phyloP scores from a whole-genome alignment of 2,797 vertebrate genomes.

The Gobio occitaniae region DNA sequence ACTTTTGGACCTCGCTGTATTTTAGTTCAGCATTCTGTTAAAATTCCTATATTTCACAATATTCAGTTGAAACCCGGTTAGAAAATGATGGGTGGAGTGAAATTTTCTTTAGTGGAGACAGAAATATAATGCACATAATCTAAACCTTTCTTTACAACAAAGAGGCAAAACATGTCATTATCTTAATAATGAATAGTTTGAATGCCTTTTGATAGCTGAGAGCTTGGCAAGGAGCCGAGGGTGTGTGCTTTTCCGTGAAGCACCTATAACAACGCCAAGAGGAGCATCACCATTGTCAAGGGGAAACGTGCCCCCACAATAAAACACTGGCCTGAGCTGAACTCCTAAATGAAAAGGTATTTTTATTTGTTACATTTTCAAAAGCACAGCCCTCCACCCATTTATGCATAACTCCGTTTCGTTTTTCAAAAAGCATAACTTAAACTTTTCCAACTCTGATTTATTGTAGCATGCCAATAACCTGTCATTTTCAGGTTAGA shows the following conservation, averaged over 20 bases:
- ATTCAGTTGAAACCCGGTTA: background rate
- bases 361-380: background rate
- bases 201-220: background rate
- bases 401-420: background rate
- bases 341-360: background rate
- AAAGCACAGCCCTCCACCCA: background rate
- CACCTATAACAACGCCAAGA: background rate
- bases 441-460: background rate
- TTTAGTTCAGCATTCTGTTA: background rate
- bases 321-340: background rate
- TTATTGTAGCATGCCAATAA: background rate
- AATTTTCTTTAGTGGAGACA: background rate
- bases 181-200: slow-evolving; percentile 26
- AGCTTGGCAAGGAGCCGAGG: slow-evolving; percentile 10
- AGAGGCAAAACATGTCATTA: background rate
- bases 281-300: background rate
- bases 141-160: background rate
- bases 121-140: background rate
- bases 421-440: background rate
- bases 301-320: background rate
- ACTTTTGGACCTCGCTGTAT: background rate
- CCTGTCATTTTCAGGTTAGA: background rate
- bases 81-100: background rate
- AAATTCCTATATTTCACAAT: background rate
- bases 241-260: slow-evolving; percentile 31